Base-by-base conservation (phyloP, 1,140 invertebrate genomes). In the Epicauta chinensis region DNA sequence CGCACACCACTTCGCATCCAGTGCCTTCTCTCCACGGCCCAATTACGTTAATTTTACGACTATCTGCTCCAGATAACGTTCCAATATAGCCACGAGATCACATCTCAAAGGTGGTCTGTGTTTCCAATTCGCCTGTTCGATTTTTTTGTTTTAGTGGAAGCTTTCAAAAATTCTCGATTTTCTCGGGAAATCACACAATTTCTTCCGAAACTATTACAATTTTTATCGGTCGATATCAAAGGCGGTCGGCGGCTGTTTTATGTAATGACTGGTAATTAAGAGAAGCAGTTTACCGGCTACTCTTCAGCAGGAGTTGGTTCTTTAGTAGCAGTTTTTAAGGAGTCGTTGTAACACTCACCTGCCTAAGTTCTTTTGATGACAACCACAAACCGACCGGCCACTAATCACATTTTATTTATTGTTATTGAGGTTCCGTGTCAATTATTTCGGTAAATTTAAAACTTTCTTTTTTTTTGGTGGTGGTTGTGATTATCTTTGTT, bases 371-470 rank as follows among this genome's bases (percentile, higher is more conserved):
- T 47, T 49, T 49, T 49, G 35, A 39, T 38, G 46, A 13, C 17
- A 11, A 10, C 3, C 16, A 16, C 23, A 3, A 23, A 7, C 48
- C 45, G 49, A 37, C 35, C 47, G 39, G 35, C 55, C 55, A 56
- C 55, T 52, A 56, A 56, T 56, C 55, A 56, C 55, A 52, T 52
- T 56, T 56, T 56, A 56, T 56, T 56, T 56, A 56, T 56, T 56
- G 50, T 49, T 56, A 52, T 56, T 50, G 55, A 56, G 52, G 39
- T 56, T 52, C 42, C 49, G 50, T 56, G 55, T 56, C 55, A 56
- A 56, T 56, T 56, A 56, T 56, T 56, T 52, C 50, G 49, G 50
- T 55, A 40, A 51, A 23, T 3, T 23, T 23, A 7, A 23, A 23
- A 23, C 7, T 23, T 23, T 23, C 7, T 23, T 7, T 23, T n/a